Evolutionary conservation across 2,797 vertebrate species (phyloP).

Genomic region (Poeciliopsis turneri): DNA sequence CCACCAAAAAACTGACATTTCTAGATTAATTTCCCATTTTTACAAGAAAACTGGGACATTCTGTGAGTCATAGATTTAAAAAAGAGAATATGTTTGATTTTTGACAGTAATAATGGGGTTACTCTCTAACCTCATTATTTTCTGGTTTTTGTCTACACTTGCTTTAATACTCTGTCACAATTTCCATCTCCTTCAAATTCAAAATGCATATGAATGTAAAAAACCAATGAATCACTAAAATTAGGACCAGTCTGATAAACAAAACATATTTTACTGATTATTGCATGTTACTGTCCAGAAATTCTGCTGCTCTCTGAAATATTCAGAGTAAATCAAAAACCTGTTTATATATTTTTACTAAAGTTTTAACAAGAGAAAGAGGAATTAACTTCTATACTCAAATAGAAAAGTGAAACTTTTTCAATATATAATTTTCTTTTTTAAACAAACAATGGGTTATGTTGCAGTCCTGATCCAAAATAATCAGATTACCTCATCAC

Average conservation of each 20-base stretch:
- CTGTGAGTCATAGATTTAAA: not conserved
- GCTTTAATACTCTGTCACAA: not conserved
- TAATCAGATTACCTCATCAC: slow-evolving; percentile 66
- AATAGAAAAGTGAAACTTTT: not conserved
- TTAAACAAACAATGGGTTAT: slow-evolving; percentile 8
- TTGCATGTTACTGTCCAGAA: not conserved
- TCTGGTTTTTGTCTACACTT: not conserved
- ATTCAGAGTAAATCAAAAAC: not conserved
- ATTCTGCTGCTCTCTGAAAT: not conserved
- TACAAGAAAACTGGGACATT: not conserved
- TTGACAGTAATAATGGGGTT: not conserved
- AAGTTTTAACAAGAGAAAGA: not conserved
- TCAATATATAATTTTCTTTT: slow-evolving; percentile 9
- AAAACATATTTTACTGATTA: not conserved
- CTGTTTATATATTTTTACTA: not conserved
- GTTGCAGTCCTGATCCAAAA: slow-evolving; percentile 16
- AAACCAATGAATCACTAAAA: not conserved
- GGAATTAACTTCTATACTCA: not conserved
- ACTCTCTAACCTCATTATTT: not conserved
- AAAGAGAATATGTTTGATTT: not conserved
- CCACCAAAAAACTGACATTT: not conserved
- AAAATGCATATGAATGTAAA: not conserved
- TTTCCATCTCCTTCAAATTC: not conserved
- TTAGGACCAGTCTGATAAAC: not conserved
- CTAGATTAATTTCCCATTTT: not conserved